These are phyloP conservation scores for Orchesellides sinensis DNA, from an alignment of 2,888 invertebrate species.

Conservation along the genomic window DNA sequence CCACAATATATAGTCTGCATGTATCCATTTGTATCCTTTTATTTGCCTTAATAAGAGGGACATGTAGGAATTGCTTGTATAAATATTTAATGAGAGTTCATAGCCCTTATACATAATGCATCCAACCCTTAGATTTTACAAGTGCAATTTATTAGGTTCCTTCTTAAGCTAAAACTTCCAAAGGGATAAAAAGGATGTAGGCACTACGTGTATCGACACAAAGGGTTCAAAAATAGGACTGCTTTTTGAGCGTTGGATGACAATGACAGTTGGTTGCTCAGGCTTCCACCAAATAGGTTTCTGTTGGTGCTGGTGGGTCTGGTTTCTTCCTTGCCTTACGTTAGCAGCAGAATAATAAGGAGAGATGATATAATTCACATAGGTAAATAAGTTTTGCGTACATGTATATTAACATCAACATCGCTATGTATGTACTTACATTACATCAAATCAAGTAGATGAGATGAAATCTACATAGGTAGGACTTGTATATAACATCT, in stretches of 20 bases:
- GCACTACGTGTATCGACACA: neutral
- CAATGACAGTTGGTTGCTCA: neutral
- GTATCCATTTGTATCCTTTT: too few relatives aligned
- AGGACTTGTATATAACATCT: neutral
- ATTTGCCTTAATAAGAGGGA: too few relatives aligned
- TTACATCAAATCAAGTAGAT: slow-evolving; percentile 13
- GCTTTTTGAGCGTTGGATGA: slow-evolving; percentile 9
- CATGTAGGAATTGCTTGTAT: too few relatives aligned
- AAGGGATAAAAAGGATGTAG: slow-evolving; percentile 5
- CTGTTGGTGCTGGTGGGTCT: slow-evolving; percentile 13
- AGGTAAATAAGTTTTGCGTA: neutral
- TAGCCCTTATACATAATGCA: too few relatives aligned
- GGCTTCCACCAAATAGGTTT: neutral
- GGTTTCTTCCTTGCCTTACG: slow-evolving; percentile 4
- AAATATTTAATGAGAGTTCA: too few relatives aligned
- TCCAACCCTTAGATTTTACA: too few relatives aligned
- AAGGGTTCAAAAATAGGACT: slow-evolving; percentile 6
- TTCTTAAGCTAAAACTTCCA: too few relatives aligned
- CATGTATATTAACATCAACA: neutral
- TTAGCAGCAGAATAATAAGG: neutral
- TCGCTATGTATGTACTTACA: neutral
- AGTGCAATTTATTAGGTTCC: too few relatives aligned
- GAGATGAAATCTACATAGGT: neutral
- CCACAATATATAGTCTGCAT: too few relatives aligned
- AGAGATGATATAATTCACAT: neutral